Base-by-base conservation (phyloP, 1,140 invertebrate species). In the Tribolium castaneum region DNA sequence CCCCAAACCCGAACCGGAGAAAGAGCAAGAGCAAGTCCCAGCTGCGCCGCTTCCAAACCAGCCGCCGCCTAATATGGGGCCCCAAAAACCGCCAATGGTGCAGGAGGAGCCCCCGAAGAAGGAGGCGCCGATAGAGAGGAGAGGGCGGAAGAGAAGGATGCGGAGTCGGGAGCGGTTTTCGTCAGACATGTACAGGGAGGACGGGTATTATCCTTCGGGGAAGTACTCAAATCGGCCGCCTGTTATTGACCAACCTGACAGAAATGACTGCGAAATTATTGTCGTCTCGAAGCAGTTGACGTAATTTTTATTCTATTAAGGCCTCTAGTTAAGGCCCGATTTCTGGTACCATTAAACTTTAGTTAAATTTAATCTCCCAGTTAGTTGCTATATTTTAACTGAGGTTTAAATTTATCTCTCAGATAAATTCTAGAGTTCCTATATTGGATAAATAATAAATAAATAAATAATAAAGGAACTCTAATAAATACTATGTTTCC, bases 241-340 rank as follows among this genome's bases (percentile, higher is more conserved):
- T 2, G 85, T 88, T 5, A 72, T 77, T 56, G 80, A 83, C 50
- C 75, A 76, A 16, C 84, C 88, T 50, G 90, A 93, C 50, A 89
- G 92, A 82, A 96, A 96, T 87, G 95, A 97, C 83, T 96, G 95
- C 87, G 95, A 96, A 88, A 96, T 97, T 72, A 95, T 97, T 81
- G 94, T 95, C 9, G 92, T 95, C 0, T 92, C 92, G 25, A 95
- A 94, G 86, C 85, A 88, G 6, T 90, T 96, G 59, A 95, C 94
- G 95, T 96, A 89, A 92, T 91, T 90, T 51, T 39, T 1, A 19
- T 19, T 19, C 2, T 19, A 19, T 19, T 19, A 19, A 19, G n/a
- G n/a, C n/a, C n/a, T n/a, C n/a, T n/a, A n/a, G n/a, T n/a, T n/a
- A n/a, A n/a, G n/a, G n/a, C n/a, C n/a, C n/a, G n/a, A n/a, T n/a